phyloP scores from a whole-genome alignment of 1,140 invertebrate species.

The Berghia stephanieae region DNA sequence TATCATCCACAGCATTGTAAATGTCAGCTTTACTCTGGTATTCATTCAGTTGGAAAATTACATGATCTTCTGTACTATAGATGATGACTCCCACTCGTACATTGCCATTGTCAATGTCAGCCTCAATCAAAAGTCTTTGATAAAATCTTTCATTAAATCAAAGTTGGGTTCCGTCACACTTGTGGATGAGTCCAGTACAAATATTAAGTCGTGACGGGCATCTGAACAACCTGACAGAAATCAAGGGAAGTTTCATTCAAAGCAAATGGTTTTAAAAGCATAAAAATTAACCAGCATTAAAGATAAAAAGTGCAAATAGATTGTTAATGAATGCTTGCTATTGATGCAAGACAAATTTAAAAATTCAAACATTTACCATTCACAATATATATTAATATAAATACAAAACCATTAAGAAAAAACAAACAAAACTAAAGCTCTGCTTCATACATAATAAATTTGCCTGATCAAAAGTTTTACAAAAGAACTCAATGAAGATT shows the following conservation, averaged over 20 bases:
- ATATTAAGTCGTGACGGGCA: slow-evolving; percentile 46
- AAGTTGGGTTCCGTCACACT: slow-evolving; percentile 52
- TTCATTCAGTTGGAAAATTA: slow-evolving; percentile 50
- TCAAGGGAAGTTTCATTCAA: neutral
- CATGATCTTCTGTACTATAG: slow-evolving; percentile 41
- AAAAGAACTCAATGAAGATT: too few relatives aligned
- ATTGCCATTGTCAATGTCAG: slow-evolving; percentile 46
- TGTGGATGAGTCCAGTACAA: slow-evolving; percentile 57
- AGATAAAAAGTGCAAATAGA: too few relatives aligned
- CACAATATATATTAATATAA: too few relatives aligned
- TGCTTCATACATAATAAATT: too few relatives aligned
- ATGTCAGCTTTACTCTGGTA: slow-evolving; percentile 36
- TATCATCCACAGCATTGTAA: slow-evolving; percentile 42
- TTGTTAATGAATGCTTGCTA: neutral
- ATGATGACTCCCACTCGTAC: slow-evolving; percentile 43
- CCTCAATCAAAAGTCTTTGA: slow-evolving; percentile 42
- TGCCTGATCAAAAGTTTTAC: too few relatives aligned
- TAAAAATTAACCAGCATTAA: too few relatives aligned
- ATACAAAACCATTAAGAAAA: too few relatives aligned
- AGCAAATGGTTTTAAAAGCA: too few relatives aligned
- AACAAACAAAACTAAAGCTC: too few relatives aligned
- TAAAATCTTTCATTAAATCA: slow-evolving; percentile 48
- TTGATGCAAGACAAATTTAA: too few relatives aligned
- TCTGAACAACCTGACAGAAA: slow-evolving; percentile 33
- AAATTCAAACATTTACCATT: too few relatives aligned